These are phyloP conservation scores for Sarcophaga bullata DNA, from an alignment of 1,140 invertebrate genomes.

Conservation along the genomic window DNA sequence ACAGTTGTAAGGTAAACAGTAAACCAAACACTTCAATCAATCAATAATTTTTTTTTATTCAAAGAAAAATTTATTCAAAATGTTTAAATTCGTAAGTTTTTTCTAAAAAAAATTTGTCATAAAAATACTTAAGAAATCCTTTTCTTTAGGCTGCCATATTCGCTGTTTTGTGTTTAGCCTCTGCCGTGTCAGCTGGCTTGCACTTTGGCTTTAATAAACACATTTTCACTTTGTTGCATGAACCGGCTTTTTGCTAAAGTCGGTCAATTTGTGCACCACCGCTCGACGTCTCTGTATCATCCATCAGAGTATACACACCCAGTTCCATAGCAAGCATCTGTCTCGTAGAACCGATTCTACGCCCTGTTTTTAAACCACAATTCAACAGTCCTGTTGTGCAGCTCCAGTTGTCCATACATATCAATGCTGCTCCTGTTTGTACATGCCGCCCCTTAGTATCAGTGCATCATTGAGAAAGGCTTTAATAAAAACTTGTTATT, in stretches of 20 bases:
- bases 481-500: too few species aligned
- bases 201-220: too few species aligned
- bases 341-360: constrained; percentile 58
- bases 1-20: constrained; percentile 45
- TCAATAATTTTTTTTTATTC: constrained; percentile 43
- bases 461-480: constrained; percentile 53
- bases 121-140: neutral
- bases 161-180: constrained; percentile 45
- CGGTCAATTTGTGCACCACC: constrained; percentile 40
- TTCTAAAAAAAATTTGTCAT: neutral
- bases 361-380: constrained; percentile 59
- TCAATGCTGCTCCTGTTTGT: constrained; percentile 50
- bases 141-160: constrained; percentile 44
- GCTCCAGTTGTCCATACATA: constrained; percentile 41
- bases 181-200: constrained; percentile 37
- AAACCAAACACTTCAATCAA: constrained; percentile 28
- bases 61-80: constrained; percentile 50
- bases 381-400: constrained; percentile 50
- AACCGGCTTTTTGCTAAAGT: constrained; percentile 45
- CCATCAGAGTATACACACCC: constrained; percentile 67
- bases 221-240: constrained; percentile 45
- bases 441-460: constrained; percentile 28
- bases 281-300: constrained; percentile 65
- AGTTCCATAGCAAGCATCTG: constrained; percentile 57
- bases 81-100: constrained; percentile 63